Percentiles rank a stretch among this genome's conserved stretches.
Conservation (phyloP, 2,888 invertebrate species). For the Zygothrica quintamaculata region DNA sequence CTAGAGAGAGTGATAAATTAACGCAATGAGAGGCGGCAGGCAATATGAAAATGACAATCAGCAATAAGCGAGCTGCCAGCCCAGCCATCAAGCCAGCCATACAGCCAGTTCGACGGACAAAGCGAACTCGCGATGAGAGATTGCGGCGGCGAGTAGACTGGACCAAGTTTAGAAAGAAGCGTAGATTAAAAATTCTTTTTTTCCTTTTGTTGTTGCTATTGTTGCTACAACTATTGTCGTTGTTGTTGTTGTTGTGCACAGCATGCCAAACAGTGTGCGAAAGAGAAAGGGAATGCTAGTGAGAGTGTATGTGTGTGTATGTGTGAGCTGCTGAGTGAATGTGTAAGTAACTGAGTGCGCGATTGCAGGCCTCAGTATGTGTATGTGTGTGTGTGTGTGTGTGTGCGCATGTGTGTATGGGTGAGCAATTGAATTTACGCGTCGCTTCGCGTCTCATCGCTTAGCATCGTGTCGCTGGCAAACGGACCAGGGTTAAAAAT, state of each 20-base stretch:
- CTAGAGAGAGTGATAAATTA: conserved; percentile 48
- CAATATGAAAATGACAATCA: conserved; percentile 74
- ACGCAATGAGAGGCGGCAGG: conserved; percentile 35
- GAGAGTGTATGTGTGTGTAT: conserved; percentile 13
- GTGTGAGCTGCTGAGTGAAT: conserved; percentile 21
- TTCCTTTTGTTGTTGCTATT: no score
- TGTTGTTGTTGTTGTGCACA: no score
- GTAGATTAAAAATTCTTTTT: conserved; percentile 41
- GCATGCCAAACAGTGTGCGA: neutral
- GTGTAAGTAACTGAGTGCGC: conserved; percentile 9
- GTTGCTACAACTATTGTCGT: no score
- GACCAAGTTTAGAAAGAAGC: conserved; percentile 78
- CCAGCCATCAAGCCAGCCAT: no score
- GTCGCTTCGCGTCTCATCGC: no score
- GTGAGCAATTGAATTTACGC: conserved; percentile 52
- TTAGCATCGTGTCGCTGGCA: no score
- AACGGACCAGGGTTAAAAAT: conserved; percentile 76
- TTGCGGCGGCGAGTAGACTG: conserved; percentile 65
- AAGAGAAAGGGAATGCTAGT: conserved; percentile 7
- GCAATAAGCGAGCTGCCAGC: conserved; percentile 39
- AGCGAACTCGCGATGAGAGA: conserved; percentile 46
- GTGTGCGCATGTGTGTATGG: conserved; percentile 22
- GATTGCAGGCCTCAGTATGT: neutral
- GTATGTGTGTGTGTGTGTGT: conserved; percentile 14
- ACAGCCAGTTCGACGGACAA: no score